A percentile compares a stretch with the other conserved stretches of the same genome.
Conservation (phyloP, 2,113 vertebrate species). For the Danio rerio region DNA sequence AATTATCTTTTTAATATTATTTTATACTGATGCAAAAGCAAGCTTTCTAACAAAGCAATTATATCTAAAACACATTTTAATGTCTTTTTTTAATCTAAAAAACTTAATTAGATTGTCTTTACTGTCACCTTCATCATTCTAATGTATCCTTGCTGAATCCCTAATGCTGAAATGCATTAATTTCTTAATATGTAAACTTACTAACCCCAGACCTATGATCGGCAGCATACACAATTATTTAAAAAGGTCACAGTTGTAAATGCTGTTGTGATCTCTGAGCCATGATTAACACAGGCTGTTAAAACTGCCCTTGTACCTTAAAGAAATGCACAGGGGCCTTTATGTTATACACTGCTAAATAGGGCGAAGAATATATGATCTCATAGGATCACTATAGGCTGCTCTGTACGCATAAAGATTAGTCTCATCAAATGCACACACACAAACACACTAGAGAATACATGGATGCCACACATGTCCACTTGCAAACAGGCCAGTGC, state of each 20-base stretch:
- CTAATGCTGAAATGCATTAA: too few relatives aligned
- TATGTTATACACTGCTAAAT: slow-evolving; percentile 66
- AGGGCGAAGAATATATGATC: slow-evolving; percentile 71
- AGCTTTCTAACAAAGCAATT: too few relatives aligned
- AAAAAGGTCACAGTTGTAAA: background rate
- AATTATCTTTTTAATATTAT: too few relatives aligned
- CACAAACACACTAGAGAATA: slow-evolving; percentile 50
- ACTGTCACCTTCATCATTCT: too few relatives aligned
- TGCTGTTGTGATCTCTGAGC: slow-evolving; percentile 22
- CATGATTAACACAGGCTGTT: slow-evolving; percentile 5
- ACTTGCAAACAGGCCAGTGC: slow-evolving; percentile 69
- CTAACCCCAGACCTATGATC: too few relatives aligned
- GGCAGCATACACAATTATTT: too few relatives aligned
- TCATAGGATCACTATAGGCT: slow-evolving; percentile 62
- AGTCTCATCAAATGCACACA: slow-evolving; percentile 38
- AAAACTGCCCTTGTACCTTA: slow-evolving; percentile 21
- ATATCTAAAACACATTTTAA: too few relatives aligned
- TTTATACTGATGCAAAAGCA: too few relatives aligned
- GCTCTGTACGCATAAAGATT: slow-evolving; percentile 32
- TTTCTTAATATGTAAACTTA: too few relatives aligned
- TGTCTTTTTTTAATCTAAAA: too few relatives aligned
- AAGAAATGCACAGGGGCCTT: slow-evolving; percentile 38
- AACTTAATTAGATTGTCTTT: too few relatives aligned
- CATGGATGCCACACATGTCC: slow-evolving; percentile 70
- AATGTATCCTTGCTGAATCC: too few relatives aligned